Conservation (phyloP, 2,888 invertebrate genomes). For the Chrysina gloriosa region DNA sequence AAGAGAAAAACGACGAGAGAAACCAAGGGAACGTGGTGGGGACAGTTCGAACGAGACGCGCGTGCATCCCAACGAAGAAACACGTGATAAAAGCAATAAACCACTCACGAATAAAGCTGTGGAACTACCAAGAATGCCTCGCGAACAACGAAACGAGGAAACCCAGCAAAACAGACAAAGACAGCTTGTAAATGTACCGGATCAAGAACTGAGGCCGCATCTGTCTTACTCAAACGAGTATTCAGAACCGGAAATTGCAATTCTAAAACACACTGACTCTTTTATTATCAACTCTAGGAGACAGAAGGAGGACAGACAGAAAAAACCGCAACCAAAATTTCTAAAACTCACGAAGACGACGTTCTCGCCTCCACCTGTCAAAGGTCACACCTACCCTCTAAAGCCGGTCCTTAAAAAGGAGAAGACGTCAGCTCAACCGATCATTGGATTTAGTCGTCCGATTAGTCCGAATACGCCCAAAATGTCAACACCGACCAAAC, state of each 20-base stretch:
- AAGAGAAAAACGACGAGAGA: not conserved
- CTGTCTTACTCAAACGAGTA: constrained; percentile 21
- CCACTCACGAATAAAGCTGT: too few relatives aligned
- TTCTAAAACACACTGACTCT: constrained; percentile 56
- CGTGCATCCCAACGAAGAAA: too few relatives aligned
- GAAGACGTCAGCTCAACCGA: not conserved
- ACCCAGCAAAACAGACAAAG: not conserved
- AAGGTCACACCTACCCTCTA: constrained; percentile 49
- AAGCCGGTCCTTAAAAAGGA: constrained; percentile 47
- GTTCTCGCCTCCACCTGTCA: constrained; percentile 28
- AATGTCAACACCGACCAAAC: constrained; percentile 7
- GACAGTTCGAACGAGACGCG: too few relatives aligned
- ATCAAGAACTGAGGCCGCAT: constrained; percentile 12
- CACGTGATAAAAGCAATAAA: too few relatives aligned
- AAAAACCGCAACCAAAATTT: constrained; percentile 57
- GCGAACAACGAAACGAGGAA: not conserved
- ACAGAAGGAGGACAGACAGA: constrained; percentile 52
- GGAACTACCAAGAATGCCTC: not conserved
- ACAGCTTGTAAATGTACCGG: not conserved
- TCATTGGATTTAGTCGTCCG: constrained; percentile 1
- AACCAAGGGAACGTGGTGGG: not conserved
- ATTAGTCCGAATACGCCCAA: constrained; percentile 19
- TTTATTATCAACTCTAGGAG: constrained; percentile 56
- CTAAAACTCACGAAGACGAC: constrained; percentile 54
- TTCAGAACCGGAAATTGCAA: constrained; percentile 36